Evolutionary conservation across 2,797 vertebrate genomes (phyloP), one percentile per base, ranked within the genome.

Genomic region (Pseudomugil tenellus): DNA sequence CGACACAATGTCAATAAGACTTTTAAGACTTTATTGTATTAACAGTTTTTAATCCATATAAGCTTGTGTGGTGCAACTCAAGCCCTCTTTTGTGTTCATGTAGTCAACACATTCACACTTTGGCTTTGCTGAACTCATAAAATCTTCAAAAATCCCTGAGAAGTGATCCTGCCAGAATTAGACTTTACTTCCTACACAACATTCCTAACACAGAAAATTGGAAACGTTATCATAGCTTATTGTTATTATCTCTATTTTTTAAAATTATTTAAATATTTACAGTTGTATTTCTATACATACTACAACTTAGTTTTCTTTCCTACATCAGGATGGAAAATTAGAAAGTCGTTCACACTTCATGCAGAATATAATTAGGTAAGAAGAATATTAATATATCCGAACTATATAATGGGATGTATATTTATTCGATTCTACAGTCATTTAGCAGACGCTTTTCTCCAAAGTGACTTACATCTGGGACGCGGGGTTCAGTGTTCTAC

Each of bases 81-180:
- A 66, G 58, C 28, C 51, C 25, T 72, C 39, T 26, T 78, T 66
- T 61, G 43, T 56, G 67, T 72, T 70, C 67, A 51, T 53, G 39
- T n/a, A 72, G 67, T 58, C 34, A 76, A 62, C 29, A 70, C 34
- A 77, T 69, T 69, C 71, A 77, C 72, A 83, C 76, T 52, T 75
- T 58, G 60, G 35, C 79, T 34, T 64, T 62, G n/a, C 58, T 57
- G 32, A 74, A 65, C 25, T 60, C 7, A 72, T 28, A n/a, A 52
- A 58, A 63, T 35, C 63, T 72, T 31, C 17, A 49, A 37, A 37
- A 3, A 14, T 13, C 12, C 3, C 11, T 58, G 29, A 37, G 63
- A 21, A 3, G 37, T 25, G 52, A 23, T 49, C 13, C 57, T 52
- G 2, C 14, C 19, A 76, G n/a, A 64, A 37, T 57, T 12, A 46